Evolutionary conservation across 2,113 vertebrate species (phyloP).

Genomic region (Galeopterus variegatus): DNA sequence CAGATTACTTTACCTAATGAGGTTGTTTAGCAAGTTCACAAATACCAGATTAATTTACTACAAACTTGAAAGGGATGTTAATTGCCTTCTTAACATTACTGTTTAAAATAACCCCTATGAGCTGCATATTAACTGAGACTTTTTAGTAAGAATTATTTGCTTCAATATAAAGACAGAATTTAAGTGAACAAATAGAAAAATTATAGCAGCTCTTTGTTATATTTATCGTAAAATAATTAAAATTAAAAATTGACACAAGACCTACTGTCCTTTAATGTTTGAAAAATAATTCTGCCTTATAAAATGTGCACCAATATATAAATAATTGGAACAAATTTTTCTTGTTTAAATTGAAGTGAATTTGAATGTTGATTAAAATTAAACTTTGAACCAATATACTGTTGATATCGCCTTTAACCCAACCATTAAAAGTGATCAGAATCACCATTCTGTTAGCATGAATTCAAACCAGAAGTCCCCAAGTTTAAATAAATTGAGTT

Average conservation of each 20-base stretch:
- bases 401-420: background rate
- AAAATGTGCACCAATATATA: background rate
- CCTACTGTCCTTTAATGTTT: background rate
- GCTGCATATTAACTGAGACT: background rate
- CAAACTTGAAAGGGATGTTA: background rate
- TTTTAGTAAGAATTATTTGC: constrained; percentile 7
- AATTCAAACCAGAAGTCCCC: constrained; percentile 14
- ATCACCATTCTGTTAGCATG: background rate
- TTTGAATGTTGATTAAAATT: background rate
- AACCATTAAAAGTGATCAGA: background rate
- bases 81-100: background rate
- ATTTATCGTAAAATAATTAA: background rate
- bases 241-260: background rate
- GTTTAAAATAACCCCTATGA: background rate
- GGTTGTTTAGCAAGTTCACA: background rate
- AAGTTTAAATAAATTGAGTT: constrained; percentile 55
- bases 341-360: background rate
- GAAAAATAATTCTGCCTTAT: background rate
- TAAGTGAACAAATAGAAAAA: background rate
- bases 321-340: background rate
- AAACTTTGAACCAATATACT: background rate
- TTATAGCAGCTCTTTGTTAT: background rate
- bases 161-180: constrained; percentile 12
- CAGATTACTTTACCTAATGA: background rate
- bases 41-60: background rate